Percentiles rank a stretch among this genome's conserved stretches.
These are phyloP conservation scores for Tachina fera DNA, from an alignment of 2,888 invertebrate species.

Conservation along the genomic window DNA sequence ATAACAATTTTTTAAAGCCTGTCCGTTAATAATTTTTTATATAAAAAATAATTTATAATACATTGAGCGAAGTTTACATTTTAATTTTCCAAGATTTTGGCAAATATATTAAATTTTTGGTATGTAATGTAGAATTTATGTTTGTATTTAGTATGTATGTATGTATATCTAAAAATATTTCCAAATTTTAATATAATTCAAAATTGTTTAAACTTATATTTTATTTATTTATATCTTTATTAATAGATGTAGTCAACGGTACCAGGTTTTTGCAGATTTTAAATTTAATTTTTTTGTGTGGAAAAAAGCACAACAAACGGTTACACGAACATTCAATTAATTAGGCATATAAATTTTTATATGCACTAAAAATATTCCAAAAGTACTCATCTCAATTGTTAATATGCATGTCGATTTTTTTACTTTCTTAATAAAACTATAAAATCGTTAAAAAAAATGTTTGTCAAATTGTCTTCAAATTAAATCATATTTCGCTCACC, in stretches of 20 bases:
- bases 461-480: slow-evolving; percentile 17
- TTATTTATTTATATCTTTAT: neutral
- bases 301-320: neutral
- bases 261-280: neutral
- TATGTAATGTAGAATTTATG: neutral
- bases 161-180: neutral
- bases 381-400: too few species aligned
- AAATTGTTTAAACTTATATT: neutral
- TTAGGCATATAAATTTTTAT: too few species aligned
- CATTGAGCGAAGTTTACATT: slow-evolving; percentile 36
- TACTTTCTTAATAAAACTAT: too few species aligned
- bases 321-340: neutral
- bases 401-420: too few species aligned
- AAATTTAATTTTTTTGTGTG: neutral
- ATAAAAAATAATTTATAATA: slow-evolving; percentile 14
- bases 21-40: neutral
- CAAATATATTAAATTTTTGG: slow-evolving; percentile 4
- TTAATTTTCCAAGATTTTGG: slow-evolving; percentile 6
- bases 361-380: too few species aligned
- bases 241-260: neutral
- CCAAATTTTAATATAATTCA: neutral
- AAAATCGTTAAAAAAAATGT: neutral
- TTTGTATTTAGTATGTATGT: neutral
- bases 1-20: neutral
- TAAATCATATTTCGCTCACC: slow-evolving; percentile 17